A percentile compares a stretch with the other conserved stretches of the same genome.
Evolutionary conservation across 2,797 vertebrate species (phyloP).

Genomic region (Silurus aristotelis): DNA sequence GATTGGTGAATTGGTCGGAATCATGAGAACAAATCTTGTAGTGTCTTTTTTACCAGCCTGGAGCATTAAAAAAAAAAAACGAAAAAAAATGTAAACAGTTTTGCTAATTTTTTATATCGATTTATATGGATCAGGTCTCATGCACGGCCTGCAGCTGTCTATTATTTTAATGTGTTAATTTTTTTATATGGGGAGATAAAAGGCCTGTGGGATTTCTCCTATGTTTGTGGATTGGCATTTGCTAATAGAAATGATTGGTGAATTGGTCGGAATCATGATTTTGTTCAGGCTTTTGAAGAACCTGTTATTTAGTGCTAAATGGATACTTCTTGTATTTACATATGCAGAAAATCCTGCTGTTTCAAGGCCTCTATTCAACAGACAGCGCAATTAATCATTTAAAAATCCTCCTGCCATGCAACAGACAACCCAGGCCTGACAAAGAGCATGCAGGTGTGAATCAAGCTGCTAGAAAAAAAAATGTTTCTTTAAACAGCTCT

Average conservation of each 20-base stretch:
- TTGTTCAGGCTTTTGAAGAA: conserved; percentile 70
- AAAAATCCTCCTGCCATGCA: conserved; percentile 85
- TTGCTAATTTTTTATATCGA: conserved; percentile 18
- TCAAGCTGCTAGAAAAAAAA: conserved; percentile 71
- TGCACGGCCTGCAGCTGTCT: conserved; percentile 58
- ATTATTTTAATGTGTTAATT: conserved; percentile 57
- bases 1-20: too few relatives aligned
- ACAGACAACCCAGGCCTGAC: conserved; percentile 82
- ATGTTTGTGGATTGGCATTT: conserved; percentile 68
- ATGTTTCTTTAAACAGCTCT: conserved; percentile 65
- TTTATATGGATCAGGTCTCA: conserved; percentile 38
- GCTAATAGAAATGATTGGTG: conserved; percentile 78
- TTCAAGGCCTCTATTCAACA: conserved; percentile 81
- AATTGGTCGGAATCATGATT: conserved; percentile 72
- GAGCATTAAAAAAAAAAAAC: too few relatives aligned
- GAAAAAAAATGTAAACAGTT: too few relatives aligned
- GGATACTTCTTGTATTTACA: conserved; percentile 88
- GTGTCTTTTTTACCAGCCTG: too few relatives aligned
- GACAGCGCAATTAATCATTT: conserved; percentile 98
- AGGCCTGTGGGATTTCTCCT: conserved; percentile 62
- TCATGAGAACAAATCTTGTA: too few relatives aligned
- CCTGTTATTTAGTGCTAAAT: conserved; percentile 75
- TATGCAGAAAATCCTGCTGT: conserved; percentile 88
- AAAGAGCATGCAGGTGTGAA: conserved; percentile 87
- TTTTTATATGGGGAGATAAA: conserved; percentile 61